Percentiles rank a stretch among this genome's conserved stretches.
Conservation (phyloP, 2,888 invertebrate species). For the Baccha elongata region DNA sequence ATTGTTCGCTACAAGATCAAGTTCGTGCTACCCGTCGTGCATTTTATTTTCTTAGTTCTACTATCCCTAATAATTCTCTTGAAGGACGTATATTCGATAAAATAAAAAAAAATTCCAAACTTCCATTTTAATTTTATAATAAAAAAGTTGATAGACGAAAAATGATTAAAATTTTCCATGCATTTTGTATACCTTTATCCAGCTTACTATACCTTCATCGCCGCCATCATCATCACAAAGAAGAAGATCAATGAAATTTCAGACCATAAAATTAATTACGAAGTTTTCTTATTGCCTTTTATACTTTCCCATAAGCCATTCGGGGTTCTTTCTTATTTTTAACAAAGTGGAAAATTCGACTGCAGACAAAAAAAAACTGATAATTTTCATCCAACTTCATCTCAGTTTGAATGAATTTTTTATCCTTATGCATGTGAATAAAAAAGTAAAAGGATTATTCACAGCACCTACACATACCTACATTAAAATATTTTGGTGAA, state of each 20-base stretch:
- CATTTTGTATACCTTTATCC: not conserved
- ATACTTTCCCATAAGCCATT: slow-evolving; percentile 47
- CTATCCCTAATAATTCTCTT: too few relatives aligned
- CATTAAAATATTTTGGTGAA: slow-evolving; percentile 19
- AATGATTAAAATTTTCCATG: not conserved
- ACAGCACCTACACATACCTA: not conserved
- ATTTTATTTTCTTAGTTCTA: too few relatives aligned
- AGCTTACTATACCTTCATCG: slow-evolving; percentile 6
- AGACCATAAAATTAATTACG: slow-evolving; percentile 68
- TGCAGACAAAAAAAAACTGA: not conserved
- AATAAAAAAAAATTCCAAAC: too few relatives aligned
- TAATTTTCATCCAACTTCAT: slow-evolving; percentile 46
- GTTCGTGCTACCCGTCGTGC: too few relatives aligned
- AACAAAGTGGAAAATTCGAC: slow-evolving; percentile 22
- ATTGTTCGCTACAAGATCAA: too few relatives aligned
- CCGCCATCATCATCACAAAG: slow-evolving; percentile 23
- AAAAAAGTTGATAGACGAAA: not conserved
- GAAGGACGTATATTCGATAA: too few relatives aligned
- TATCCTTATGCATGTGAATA: slow-evolving; percentile 62
- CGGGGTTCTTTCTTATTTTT: slow-evolving; percentile 5
- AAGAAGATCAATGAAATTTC: slow-evolving; percentile 35
- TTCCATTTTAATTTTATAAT: not conserved
- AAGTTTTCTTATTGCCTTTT: slow-evolving; percentile 54
- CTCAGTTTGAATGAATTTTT: slow-evolving; percentile 41
- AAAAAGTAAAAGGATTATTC: slow-evolving; percentile 24